A percentile compares a stretch with the other conserved stretches of the same genome.
Evolutionary conservation across 1,140 invertebrate genomes (phyloP).

Genomic region (Hycleus cichorii): DNA sequence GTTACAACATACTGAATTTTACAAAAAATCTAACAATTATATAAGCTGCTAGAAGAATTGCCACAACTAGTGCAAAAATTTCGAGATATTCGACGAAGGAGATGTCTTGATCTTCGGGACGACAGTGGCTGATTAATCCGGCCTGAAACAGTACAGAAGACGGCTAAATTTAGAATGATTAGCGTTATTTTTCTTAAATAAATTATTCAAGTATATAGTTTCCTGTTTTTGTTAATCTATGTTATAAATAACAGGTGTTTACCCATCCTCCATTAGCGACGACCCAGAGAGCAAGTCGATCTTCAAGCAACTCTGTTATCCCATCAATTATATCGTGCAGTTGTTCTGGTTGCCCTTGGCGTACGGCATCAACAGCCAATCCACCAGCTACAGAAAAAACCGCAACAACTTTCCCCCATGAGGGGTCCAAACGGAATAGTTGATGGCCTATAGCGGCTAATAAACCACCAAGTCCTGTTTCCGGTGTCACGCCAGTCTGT

Average conservation of each 20-base stretch:
- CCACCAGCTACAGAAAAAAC: conserved; percentile 61
- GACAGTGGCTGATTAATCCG: conserved; percentile 21
- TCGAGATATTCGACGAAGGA: conserved; percentile 23
- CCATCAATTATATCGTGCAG: conserved; percentile 53
- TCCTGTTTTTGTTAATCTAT: not conserved
- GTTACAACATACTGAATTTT: conserved; percentile 9
- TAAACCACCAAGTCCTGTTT: conserved; percentile 45
- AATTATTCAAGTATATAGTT: not conserved
- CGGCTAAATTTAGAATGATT: no score
- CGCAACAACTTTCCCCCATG: conserved; percentile 62
- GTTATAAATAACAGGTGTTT: conserved; percentile 13
- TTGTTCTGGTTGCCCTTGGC: conserved; percentile 57
- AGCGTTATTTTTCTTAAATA: no score
- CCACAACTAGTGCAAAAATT: conserved; percentile 22
- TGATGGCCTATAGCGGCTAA: conserved; percentile 53
- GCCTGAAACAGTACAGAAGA: conserved; percentile 16
- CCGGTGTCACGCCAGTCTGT: conserved; percentile 45
- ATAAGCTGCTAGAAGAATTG: conserved; percentile 24
- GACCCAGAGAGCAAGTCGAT: conserved; percentile 60
- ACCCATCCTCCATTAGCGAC: conserved; percentile 67
- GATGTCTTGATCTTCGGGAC: conserved; percentile 21
- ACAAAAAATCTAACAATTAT: conserved; percentile 20
- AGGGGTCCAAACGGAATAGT: conserved; percentile 47
- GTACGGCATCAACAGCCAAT: conserved; percentile 61
- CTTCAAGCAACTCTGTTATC: conserved; percentile 56